A percentile compares a stretch with the other conserved stretches of the same genome.
phyloP scores from a whole-genome alignment of 1,140 invertebrate species.

The Plectus sambesii region DNA sequence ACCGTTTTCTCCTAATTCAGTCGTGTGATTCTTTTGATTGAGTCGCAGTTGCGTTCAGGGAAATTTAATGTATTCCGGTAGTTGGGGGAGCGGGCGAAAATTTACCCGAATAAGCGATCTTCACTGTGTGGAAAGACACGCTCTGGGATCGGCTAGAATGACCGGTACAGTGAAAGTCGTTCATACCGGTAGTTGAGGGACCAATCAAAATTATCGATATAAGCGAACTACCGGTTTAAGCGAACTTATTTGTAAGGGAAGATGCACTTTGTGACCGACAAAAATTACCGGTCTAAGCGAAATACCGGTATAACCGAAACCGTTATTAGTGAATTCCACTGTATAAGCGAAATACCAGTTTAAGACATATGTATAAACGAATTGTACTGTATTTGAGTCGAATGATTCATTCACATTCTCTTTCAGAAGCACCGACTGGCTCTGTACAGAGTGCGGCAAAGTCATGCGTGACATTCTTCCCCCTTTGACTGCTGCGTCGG shows the following conservation, averaged over 20 bases:
- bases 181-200: too few relatives aligned
- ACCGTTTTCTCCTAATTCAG: not conserved
- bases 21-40: not conserved
- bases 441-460: slow-evolving; percentile 45
- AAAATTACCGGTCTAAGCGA: too few relatives aligned
- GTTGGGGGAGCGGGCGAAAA: not conserved
- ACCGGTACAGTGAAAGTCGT: too few relatives aligned
- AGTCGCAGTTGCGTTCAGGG: not conserved
- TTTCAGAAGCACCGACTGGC: slow-evolving; percentile 44
- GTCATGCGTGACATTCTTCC: slow-evolving; percentile 38
- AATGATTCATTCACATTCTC: not conserved
- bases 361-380: not conserved
- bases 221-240: too few relatives aligned
- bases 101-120: not conserved
- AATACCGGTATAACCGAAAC: too few relatives aligned
- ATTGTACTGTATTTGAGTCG: too few relatives aligned
- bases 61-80: not conserved
- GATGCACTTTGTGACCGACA: slow-evolving; percentile 10
- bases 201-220: too few relatives aligned
- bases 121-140: too few relatives aligned
- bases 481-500: slow-evolving; percentile 42
- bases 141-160: too few relatives aligned
- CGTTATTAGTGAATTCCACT: too few relatives aligned
- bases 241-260: too few relatives aligned
- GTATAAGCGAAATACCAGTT: too few relatives aligned